A percentile compares a stretch with the other conserved stretches of the same genome.
Conservation (phyloP, 2,113 vertebrate genomes). For the Poeciliopsis retropinna region DNA sequence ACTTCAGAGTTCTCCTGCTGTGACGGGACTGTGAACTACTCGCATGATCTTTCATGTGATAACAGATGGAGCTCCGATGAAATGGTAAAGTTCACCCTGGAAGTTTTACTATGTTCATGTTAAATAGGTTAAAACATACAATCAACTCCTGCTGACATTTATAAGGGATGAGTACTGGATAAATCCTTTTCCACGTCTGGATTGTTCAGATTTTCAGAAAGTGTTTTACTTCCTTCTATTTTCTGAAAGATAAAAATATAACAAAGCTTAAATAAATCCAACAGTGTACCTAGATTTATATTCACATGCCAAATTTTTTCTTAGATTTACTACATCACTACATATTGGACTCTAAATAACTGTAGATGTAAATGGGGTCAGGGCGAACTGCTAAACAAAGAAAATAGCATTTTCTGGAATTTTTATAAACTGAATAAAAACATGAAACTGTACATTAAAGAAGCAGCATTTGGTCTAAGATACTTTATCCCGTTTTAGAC, state of each 20-base stretch:
- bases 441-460: background rate
- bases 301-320: background rate
- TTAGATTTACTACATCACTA: too few relatives aligned
- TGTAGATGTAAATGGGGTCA: background rate
- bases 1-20: background rate
- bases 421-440: background rate
- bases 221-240: too few relatives aligned
- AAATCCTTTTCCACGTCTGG: too few relatives aligned
- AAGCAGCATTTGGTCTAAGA: background rate
- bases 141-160: background rate
- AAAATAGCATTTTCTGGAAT: background rate
- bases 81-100: constrained; percentile 2
- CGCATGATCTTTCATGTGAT: background rate
- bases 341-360: background rate
- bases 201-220: too few relatives aligned
- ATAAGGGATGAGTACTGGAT: too few relatives aligned
- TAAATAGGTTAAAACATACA: background rate
- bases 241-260: too few relatives aligned
- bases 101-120: background rate
- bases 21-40: fast-evolving
- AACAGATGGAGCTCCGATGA: background rate
- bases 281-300: background rate
- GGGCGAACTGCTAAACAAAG: background rate
- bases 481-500: too few relatives aligned
- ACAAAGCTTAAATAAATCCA: too few relatives aligned